Evolutionary conservation across 2,888 invertebrate genomes (phyloP).

Genomic region (Maniola hyperantus): DNA sequence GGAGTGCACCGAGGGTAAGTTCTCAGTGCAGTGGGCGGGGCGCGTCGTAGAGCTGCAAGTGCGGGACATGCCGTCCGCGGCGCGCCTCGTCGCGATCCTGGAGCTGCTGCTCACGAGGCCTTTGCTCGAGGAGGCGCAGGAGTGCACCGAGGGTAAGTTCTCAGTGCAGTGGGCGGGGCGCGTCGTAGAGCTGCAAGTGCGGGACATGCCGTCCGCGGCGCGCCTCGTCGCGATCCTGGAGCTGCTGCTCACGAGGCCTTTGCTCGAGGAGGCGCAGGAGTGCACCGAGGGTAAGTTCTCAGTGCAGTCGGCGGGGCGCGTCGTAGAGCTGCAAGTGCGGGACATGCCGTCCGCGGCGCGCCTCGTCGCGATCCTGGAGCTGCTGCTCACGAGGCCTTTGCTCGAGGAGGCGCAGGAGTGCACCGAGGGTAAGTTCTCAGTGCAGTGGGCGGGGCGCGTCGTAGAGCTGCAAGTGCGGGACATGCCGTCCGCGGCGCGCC

Average conservation of each 20-base stretch:
- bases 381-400: conserved; percentile 54
- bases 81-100: conserved; percentile 57
- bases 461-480: conserved; percentile 52
- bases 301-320: conserved; percentile 64
- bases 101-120: conserved; percentile 58
- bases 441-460: conserved; percentile 65
- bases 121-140: conserved; percentile 57
- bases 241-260: conserved; percentile 54
- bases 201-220: conserved; percentile 54
- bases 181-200: conserved; percentile 51
- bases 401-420: conserved; percentile 65
- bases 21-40: conserved; percentile 71
- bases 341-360: conserved; percentile 56
- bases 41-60: conserved; percentile 52
- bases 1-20: conserved; percentile 67
- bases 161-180: conserved; percentile 69
- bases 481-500: conserved; percentile 52
- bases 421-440: conserved; percentile 66
- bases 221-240: conserved; percentile 59
- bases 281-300: conserved; percentile 70
- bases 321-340: conserved; percentile 50
- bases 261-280: conserved; percentile 60
- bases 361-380: conserved; percentile 57
- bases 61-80: conserved; percentile 53
- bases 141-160: conserved; percentile 67